Evolutionary conservation across 2,888 invertebrate genomes (phyloP).

Genomic region (Limnephilus lunatus): DNA sequence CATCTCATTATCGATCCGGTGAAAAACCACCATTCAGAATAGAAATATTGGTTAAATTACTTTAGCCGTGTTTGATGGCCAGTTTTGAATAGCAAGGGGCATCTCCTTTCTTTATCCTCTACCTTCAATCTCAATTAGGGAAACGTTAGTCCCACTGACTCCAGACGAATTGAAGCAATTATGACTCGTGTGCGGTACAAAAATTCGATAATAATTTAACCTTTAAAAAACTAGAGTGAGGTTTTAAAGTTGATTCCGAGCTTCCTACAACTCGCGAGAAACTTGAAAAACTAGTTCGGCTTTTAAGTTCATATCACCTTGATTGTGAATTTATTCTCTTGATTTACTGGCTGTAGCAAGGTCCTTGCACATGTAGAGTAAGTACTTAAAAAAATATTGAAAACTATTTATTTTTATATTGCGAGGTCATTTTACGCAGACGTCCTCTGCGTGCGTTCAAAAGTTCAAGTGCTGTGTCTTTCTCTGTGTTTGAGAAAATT

Average conservation of each 20-base stretch:
- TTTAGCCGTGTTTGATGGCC: background rate
- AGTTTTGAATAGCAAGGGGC: background rate
- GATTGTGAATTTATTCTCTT: background rate
- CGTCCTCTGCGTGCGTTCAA: background rate
- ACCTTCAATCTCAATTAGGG: too few relatives aligned
- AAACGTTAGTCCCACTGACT: too few relatives aligned
- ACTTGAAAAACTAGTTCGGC: background rate
- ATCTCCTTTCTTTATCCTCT: background rate
- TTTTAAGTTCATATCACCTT: conserved; percentile 19
- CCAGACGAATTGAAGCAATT: too few relatives aligned
- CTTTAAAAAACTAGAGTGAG: background rate
- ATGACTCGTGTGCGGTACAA: too few relatives aligned
- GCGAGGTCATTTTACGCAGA: background rate
- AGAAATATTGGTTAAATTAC: too few relatives aligned
- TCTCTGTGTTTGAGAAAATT: background rate
- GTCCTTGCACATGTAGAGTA: background rate
- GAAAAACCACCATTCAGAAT: too few relatives aligned
- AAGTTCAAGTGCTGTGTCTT: background rate
- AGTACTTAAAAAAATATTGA: background rate
- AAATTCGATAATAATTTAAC: background rate
- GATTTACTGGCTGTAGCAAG: background rate
- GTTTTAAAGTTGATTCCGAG: background rate
- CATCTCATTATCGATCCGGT: too few relatives aligned
- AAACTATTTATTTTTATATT: background rate
- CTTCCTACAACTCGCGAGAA: background rate